These are phyloP conservation scores for Rhopalosiphum padi DNA, from an alignment of 1,140 invertebrate genomes.

Conservation along the genomic window DNA sequence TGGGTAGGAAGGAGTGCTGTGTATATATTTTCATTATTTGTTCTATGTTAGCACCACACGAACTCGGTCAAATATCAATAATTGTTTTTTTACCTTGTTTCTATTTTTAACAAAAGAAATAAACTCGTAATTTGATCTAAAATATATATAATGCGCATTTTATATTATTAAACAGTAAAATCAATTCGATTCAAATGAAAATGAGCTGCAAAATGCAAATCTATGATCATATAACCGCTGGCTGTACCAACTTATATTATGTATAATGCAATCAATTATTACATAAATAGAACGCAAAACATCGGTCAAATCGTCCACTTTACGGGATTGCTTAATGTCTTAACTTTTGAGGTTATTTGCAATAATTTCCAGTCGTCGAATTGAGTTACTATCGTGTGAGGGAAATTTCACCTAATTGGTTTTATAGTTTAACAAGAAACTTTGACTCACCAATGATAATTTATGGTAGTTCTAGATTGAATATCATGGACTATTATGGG, in stretches of 20 bases:
- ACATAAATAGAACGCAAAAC: not conserved
- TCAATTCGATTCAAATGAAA: not conserved
- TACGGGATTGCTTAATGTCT: not conserved
- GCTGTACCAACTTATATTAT: not conserved
- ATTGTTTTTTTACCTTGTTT: not conserved
- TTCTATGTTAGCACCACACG: not conserved
- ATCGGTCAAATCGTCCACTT: not conserved
- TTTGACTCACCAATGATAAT: not conserved
- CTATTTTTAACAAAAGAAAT: not conserved
- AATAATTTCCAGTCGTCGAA: not conserved
- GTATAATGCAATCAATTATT: not conserved
- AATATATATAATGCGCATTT: not conserved
- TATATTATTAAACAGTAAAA: not conserved
- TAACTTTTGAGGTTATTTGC: not conserved
- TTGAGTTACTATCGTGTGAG: not conserved
- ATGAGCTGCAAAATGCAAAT: not conserved
- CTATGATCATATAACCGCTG: not conserved
- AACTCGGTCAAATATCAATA: not conserved
- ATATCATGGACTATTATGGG: not conserved
- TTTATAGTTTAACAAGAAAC: not conserved
- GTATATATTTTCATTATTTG: not conserved
- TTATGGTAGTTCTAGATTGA: not conserved
- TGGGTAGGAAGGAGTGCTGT: not conserved
- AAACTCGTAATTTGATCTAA: not conserved
- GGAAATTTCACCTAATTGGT: not conserved